These are phyloP conservation scores for Hemicordylus capensis DNA, from an alignment of 2,113 vertebrate species.

Conservation along the genomic window DNA sequence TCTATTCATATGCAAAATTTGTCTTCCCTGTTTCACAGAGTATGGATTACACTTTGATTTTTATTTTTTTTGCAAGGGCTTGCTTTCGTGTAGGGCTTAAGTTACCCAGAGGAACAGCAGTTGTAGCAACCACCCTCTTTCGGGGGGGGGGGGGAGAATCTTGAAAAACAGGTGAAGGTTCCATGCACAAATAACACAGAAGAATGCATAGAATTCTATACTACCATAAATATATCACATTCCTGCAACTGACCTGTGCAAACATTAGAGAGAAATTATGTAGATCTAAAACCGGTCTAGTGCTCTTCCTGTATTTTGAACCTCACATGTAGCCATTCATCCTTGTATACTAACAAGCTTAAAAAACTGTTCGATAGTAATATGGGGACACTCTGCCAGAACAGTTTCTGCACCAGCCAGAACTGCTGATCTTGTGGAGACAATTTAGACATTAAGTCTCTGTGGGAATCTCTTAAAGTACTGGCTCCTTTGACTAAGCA, in stretches of 20 bases:
- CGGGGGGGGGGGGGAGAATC: no score
- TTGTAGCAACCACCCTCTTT: background rate
- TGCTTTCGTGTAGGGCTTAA: rapidly evolving
- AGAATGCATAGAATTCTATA: background rate
- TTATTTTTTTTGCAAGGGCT: background rate
- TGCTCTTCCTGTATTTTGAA: background rate
- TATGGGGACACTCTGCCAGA: no score
- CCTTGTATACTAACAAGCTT: background rate
- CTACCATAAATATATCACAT: background rate
- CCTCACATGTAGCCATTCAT: no score
- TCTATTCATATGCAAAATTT: rapidly evolving
- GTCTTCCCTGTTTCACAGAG: background rate
- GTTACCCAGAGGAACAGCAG: rapidly evolving
- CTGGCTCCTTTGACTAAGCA: no score
- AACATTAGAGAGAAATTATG: no score
- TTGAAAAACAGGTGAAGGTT: background rate
- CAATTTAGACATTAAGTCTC: no score
- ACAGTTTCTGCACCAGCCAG: no score
- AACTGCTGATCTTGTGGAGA: no score
- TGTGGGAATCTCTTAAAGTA: no score
- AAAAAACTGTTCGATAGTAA: no score
- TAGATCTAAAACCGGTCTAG: background rate
- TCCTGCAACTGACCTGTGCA: background rate
- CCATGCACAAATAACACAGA: background rate
- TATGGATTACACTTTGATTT: rapidly evolving